A percentile compares a stretch with the other conserved stretches of the same genome.
Evolutionary conservation across 2,888 invertebrate genomes (phyloP).

Genomic region (Luperina testacea): DNA sequence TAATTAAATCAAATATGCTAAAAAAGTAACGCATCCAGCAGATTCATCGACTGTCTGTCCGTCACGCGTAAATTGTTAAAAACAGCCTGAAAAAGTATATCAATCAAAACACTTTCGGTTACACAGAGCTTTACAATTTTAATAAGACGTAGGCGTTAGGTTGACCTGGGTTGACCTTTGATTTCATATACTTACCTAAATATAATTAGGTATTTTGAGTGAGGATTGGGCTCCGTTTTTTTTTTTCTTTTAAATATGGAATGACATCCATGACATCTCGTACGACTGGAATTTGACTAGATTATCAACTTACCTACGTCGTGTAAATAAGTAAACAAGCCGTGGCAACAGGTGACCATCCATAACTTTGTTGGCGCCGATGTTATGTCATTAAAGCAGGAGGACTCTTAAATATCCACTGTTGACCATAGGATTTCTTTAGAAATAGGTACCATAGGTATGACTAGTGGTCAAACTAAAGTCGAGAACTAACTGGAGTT

Average conservation of each 20-base stretch:
- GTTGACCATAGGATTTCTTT: not conserved
- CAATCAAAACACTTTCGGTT: not conserved
- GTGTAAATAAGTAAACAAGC: constrained; percentile 51
- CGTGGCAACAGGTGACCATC: constrained; percentile 10
- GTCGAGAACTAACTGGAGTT: too few relatives aligned
- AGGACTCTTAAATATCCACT: not conserved
- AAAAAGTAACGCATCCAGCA: not conserved
- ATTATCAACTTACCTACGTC: constrained; percentile 27
- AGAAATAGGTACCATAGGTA: not conserved
- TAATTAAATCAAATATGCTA: too few relatives aligned
- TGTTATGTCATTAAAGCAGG: not conserved
- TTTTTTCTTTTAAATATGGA: constrained; percentile 33
- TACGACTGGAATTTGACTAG: constrained; percentile 27
- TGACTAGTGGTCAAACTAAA: too few relatives aligned
- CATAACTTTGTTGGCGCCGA: constrained; percentile 16
- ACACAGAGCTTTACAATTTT: not conserved
- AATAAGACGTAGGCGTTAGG: constrained; percentile 15
- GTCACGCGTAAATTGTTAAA: not conserved
- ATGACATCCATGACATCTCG: constrained; percentile 18
- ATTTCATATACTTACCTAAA: not conserved
- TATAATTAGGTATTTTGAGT: constrained; percentile 9
- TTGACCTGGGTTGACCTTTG: constrained; percentile 37
- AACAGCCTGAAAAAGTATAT: not conserved
- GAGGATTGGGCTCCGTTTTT: constrained; percentile 7
- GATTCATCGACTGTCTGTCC: not conserved